Evolutionary conservation across 2,888 invertebrate genomes (phyloP).

Genomic region (Scaptomyza flava): DNA sequence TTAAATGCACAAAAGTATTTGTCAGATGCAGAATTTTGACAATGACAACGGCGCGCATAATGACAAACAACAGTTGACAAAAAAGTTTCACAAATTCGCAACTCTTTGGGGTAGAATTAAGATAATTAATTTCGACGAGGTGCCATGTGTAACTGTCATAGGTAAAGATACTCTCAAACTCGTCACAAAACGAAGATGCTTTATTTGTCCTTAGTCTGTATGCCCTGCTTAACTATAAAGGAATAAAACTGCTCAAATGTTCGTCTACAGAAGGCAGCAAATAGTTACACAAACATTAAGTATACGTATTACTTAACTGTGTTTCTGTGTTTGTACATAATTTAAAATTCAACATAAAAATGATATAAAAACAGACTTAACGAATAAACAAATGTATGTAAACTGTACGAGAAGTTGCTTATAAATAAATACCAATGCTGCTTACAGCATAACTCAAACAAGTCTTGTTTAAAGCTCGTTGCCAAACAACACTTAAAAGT

Average conservation of each 20-base stretch:
- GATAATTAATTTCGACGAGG: constrained; percentile 57
- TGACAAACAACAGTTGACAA: constrained; percentile 69
- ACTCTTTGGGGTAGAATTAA: constrained; percentile 28
- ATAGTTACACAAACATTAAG: not conserved
- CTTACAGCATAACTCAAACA: not conserved
- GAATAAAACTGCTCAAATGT: not conserved
- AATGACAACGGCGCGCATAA: constrained; percentile 19
- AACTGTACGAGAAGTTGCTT: not conserved
- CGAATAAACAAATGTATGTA: not conserved
- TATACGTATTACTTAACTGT: not conserved
- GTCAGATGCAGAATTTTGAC: constrained; percentile 55
- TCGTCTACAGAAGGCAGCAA: not conserved
- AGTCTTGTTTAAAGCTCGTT: not conserved
- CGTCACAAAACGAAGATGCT: not conserved
- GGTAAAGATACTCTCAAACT: constrained; percentile 5
- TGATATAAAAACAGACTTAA: too few species aligned
- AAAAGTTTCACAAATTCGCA: constrained; percentile 50
- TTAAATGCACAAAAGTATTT: constrained; percentile 60
- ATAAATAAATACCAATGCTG: not conserved
- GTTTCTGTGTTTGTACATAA: not conserved
- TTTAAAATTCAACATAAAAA: too few species aligned
- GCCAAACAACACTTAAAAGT: constrained; percentile 1
- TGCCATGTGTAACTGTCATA: constrained; percentile 49
- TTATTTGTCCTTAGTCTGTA: constrained; percentile 6
- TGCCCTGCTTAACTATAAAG: not conserved